These are phyloP conservation scores for Leptodactylus fallax DNA, from an alignment of 2,797 vertebrate species.

Conservation along the genomic window DNA sequence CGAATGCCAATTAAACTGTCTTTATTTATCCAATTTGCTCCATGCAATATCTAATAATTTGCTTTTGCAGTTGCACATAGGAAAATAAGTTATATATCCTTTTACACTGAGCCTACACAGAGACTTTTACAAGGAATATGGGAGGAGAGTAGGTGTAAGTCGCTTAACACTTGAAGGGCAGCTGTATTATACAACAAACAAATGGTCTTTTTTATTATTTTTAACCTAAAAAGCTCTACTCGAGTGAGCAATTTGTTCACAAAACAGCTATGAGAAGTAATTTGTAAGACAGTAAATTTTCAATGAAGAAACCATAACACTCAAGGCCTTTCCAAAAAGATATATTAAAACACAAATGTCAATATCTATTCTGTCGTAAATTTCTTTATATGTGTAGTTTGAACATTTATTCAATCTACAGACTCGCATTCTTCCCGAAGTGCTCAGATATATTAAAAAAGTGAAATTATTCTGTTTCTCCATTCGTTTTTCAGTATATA, in stretches of 20 bases:
- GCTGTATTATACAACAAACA: constrained; percentile 33
- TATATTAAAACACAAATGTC: constrained; percentile 77
- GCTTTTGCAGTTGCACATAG: not conserved
- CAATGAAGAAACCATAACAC: constrained; percentile 66
- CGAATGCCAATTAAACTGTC: not conserved
- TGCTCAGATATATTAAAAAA: constrained; percentile 77
- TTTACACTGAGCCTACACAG: too few species aligned
- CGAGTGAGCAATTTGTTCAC: constrained; percentile 54
- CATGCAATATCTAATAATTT: too few species aligned
- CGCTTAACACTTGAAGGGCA: constrained; percentile 27
- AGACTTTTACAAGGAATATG: constrained; percentile 1
- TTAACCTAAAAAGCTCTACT: constrained; percentile 38
- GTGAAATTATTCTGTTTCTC: constrained; percentile 77
- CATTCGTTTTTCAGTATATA: constrained; percentile 77
- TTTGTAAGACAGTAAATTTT: constrained; percentile 59
- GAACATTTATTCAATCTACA: constrained; percentile 78
- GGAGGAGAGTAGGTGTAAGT: constrained; percentile 19
- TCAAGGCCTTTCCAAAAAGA: constrained; percentile 70
- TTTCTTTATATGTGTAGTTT: constrained; percentile 72
- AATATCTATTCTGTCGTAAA: constrained; percentile 77
- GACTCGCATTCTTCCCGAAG: constrained; percentile 73
- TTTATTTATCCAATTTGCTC: not conserved
- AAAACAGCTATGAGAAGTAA: constrained; percentile 54
- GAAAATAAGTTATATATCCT: not conserved
- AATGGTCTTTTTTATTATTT: constrained; percentile 37